Base-by-base conservation (phyloP, 2,888 invertebrate genomes). In the Frankliniella fusca region DNA sequence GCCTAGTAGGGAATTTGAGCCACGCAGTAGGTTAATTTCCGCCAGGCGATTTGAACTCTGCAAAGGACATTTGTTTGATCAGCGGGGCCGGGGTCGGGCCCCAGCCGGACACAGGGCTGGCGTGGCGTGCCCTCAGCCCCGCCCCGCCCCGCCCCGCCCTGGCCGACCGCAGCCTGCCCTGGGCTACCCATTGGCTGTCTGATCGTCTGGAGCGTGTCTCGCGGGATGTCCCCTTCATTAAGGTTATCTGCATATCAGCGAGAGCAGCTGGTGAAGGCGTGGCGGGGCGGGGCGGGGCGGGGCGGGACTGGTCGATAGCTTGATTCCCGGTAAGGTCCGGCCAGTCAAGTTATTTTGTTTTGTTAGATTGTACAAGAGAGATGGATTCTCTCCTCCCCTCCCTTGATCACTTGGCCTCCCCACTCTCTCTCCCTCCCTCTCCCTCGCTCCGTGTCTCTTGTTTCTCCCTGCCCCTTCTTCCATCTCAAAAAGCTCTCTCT, bases 141-240 rank as follows among this genome's bases (percentile, higher is more conserved):
- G 61, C 61, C 20, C 18, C 61, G 61, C 61, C 61, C 18, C 61
- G 61, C 61, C 20, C 18, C 61, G 61, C 61, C 61, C 18, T n/a
- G 20, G 12, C 12, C 54, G 61, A 10, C 61, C 20, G 20, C 61
- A 61, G 20, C 15, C 61, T 11, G 18, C 15, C 38, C 38, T 38
- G 38, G 38, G 38, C 38, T 38, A 38, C 38, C 38, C 38, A 38
- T 38, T 38, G 38, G 38, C 38, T 38, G 38, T 38, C 65, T 23
- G 70, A 76, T 76, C 70, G 70, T 27, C 70, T 76, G 70, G 70
- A 76, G 27, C 70, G 70, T 76, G 70, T 76, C 70, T 76, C 70
- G n/a, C 70, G 70, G 70, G 70, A 76, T 76, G 70, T 76, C 70
- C 70, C 70, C 70, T 76, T 76, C 70, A 76, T 76, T 76, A 76